Conservation (phyloP, 2,888 invertebrate genomes). For the Emmelina monodactyla region DNA sequence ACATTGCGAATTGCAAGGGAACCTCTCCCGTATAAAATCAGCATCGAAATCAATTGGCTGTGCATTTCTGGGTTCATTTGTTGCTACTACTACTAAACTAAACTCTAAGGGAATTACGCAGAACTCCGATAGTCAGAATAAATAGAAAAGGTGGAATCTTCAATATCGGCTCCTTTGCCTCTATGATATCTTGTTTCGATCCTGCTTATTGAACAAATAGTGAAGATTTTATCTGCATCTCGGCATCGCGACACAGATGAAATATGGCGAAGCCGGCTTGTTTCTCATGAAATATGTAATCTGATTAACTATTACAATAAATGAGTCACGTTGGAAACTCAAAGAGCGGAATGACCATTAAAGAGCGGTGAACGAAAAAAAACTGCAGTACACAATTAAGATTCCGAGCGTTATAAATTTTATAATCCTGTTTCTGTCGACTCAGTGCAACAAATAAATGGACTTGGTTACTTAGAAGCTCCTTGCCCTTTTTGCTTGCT, state of each 20-base stretch:
- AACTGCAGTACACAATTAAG: constrained; percentile 6
- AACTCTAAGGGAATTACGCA: too few relatives aligned
- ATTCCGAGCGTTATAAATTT: constrained; percentile 3
- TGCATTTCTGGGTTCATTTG: too few relatives aligned
- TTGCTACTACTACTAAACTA: too few relatives aligned
- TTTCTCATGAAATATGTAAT: constrained; percentile 45
- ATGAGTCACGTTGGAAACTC: constrained; percentile 28
- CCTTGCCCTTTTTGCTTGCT: too few relatives aligned
- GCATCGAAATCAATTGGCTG: too few relatives aligned
- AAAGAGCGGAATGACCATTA: constrained; percentile 23
- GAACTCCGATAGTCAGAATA: too few relatives aligned
- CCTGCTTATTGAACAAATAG: constrained; percentile 39
- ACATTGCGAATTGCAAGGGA: too few relatives aligned
- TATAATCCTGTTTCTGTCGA: constrained; percentile 1
- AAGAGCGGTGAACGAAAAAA: constrained; percentile 23
- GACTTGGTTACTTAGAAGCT: neutral
- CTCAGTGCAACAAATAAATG: neutral
- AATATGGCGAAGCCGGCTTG: constrained; percentile 32
- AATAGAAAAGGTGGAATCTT: constrained; percentile 17
- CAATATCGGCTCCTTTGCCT: constrained; percentile 31
- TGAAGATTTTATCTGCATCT: constrained; percentile 41
- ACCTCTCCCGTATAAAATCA: too few relatives aligned
- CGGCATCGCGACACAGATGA: constrained; percentile 44
- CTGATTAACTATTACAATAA: constrained; percentile 36
- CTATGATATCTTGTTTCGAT: constrained; percentile 36